Conservation (phyloP, 1,140 invertebrate species). For the Onthophagus taurus region DNA sequence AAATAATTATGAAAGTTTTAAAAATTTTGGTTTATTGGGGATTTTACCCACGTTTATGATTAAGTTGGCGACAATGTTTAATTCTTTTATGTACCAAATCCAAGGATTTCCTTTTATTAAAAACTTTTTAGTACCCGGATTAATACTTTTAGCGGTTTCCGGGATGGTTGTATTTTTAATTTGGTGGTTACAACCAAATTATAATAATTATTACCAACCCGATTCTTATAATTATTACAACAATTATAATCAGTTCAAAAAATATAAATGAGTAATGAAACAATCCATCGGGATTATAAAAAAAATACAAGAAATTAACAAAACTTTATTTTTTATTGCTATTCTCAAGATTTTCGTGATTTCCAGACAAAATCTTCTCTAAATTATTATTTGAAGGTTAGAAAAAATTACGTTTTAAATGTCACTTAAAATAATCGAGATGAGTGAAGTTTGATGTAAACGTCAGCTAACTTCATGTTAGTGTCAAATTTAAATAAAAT, state of each 20-base stretch:
- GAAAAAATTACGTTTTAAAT: too few species aligned
- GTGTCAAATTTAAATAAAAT: too few species aligned
- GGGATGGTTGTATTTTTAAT: slow-evolving; percentile 29
- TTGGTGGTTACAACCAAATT: slow-evolving; percentile 27
- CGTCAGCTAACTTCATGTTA: too few species aligned
- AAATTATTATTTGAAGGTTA: too few species aligned
- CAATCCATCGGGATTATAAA: too few species aligned
- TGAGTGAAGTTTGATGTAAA: too few species aligned
- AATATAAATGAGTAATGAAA: too few species aligned
- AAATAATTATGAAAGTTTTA: slow-evolving; percentile 16
- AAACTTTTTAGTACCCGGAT: slow-evolving; percentile 27
- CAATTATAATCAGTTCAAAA: neutral
- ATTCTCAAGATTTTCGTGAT: too few species aligned
- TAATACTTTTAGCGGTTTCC: slow-evolving; percentile 21
- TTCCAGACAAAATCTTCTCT: too few species aligned
- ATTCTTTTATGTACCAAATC: slow-evolving; percentile 23
- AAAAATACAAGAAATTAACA: too few species aligned
- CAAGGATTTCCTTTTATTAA: slow-evolving; percentile 28
- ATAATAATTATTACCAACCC: neutral
- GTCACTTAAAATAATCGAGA: too few species aligned
- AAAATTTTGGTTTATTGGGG: slow-evolving; percentile 19
- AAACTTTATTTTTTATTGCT: too few species aligned
- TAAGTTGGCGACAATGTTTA: slow-evolving; percentile 22
- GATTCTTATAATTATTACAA: neutral
- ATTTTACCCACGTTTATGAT: slow-evolving; percentile 26